Evolutionary conservation across 2,888 invertebrate genomes (phyloP), one percentile per base, ranked within the genome.

Genomic region (Oxyteleia sp.): DNA sequence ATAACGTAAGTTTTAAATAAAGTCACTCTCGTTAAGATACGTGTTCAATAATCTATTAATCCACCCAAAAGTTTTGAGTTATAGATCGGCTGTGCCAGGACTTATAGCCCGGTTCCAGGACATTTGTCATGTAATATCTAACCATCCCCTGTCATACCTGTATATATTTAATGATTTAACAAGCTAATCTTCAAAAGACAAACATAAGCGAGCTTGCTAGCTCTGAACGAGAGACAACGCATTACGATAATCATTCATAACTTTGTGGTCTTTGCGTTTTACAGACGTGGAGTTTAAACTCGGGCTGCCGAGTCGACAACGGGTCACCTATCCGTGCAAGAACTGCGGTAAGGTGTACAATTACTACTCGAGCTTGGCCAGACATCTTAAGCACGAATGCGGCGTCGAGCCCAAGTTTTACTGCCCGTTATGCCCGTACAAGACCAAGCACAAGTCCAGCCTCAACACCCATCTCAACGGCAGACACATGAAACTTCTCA

Each of bases 331-430:
- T 61, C 74, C 80, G 32, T 92, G 92, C 90, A 89, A 88, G 45
- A 94, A 94, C 85, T 94, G 95, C 84, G 94, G 94, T 81, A 94
- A 94, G 85, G 92, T 92, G 79, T 93, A 94, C 91, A 92, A 91
- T 88, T 93, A 93, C 87, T 90, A 92, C 74, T 93, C 93, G 75
- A 93, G 93, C 78, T 84, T 94, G 88, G 92, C 92, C 35, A 90
- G 94, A 55, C 94, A 94, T 75, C 84, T 93, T 84, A 93, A 93
- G 85, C 94, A 94, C 88, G 95, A 95, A 84, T 95, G 95, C 85
- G 94, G 94, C 13, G 94, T 94, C 76, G 94, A 94, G 71, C 94
- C 94, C 8, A 93, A 93, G 78, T 94, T 94, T 86, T 91, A 91
- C 41, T 95, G 95, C 86, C 92, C 93, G 0, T 85, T 94, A 63